These are phyloP conservation scores for Sorex araneus DNA, from an alignment of 2,113 vertebrate species.

Conservation along the genomic window DNA sequence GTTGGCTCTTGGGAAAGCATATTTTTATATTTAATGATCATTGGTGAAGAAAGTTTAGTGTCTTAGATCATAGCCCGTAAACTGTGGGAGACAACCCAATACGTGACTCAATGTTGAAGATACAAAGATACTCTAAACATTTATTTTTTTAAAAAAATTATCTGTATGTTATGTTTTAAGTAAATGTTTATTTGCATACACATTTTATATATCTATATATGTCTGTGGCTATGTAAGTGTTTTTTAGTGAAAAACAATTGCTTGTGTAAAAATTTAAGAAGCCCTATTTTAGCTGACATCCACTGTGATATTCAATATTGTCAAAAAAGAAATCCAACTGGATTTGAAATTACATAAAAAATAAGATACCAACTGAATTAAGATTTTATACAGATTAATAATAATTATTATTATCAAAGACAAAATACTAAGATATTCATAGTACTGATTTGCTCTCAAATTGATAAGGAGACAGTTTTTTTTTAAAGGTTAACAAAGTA, in stretches of 20 bases:
- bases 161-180: neutral
- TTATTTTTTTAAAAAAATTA: no score
- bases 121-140: no score
- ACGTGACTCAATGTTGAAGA: no score
- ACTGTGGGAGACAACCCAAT: no score
- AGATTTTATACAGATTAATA: constrained; percentile 33
- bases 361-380: constrained; percentile 33
- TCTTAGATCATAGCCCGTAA: neutral
- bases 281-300: no score
- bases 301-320: neutral
- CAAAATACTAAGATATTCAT: neutral
- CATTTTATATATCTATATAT: no score
- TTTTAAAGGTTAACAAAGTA: neutral
- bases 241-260: no score
- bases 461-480: neutral
- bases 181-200: no score
- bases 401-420: neutral
- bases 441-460: neutral
- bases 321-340: neutral
- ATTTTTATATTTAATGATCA: constrained; percentile 16
- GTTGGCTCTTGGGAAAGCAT: neutral
- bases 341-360: constrained; percentile 21
- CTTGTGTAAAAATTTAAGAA: no score
- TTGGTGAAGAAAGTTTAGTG: neutral
- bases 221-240: no score